These are phyloP conservation scores for Phengaris alcon DNA, from an alignment of 2,888 invertebrate species.

Conservation along the genomic window DNA sequence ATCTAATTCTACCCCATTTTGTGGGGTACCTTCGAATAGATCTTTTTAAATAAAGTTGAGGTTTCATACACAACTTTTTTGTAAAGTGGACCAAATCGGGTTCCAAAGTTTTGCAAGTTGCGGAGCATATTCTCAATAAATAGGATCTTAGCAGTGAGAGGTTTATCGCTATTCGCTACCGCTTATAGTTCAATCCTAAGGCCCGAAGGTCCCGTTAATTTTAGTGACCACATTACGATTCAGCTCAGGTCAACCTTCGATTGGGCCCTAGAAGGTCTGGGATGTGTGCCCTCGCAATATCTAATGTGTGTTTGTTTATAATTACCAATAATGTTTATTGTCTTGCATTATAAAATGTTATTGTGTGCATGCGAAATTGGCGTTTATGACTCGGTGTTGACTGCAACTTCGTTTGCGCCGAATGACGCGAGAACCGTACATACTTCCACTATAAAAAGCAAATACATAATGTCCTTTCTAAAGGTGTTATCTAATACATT, in stretches of 20 bases:
- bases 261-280: conserved; percentile 52
- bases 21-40: too few species aligned
- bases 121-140: too few species aligned
- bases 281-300: conserved; percentile 38
- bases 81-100: too few species aligned
- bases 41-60: too few species aligned
- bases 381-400: background rate
- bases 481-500: too few species aligned
- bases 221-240: conserved; percentile 54
- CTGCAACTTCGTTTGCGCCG: background rate
- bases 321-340: conserved; percentile 31
- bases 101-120: too few species aligned
- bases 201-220: conserved; percentile 62
- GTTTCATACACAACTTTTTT: too few species aligned
- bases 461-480: too few species aligned
- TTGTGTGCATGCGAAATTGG: background rate
- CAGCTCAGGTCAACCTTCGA: conserved; percentile 55
- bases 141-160: too few species aligned
- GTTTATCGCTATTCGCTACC: conserved; percentile 27
- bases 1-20: too few species aligned
- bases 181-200: conserved; percentile 37
- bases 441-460: too few species aligned
- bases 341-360: background rate
- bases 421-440: too few species aligned
- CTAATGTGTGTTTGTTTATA: conserved; percentile 36